Percentiles rank a stretch among this genome's conserved stretches.
Conservation (phyloP, 2,113 vertebrate species). For the Pantherophis guttatus region DNA sequence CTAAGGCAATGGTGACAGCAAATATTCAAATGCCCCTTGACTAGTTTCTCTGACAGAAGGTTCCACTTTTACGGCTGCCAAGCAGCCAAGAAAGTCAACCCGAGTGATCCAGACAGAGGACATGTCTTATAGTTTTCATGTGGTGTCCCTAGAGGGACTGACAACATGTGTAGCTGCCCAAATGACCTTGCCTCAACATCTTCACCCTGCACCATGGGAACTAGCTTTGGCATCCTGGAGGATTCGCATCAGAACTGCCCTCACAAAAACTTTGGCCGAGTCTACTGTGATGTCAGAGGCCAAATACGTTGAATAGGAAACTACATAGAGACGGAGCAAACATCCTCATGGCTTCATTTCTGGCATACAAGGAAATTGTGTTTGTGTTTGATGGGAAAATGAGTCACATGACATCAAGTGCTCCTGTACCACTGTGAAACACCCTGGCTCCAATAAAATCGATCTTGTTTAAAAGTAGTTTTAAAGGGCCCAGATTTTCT, state of each 20-base stretch:
- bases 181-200: background rate
- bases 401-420: background rate
- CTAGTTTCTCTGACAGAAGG: constrained; percentile 40
- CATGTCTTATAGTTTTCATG: background rate
- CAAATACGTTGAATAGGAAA: background rate
- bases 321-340: background rate
- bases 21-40: constrained; percentile 12
- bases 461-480: background rate
- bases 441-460: background rate
- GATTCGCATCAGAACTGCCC: background rate
- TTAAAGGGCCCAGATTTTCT: background rate
- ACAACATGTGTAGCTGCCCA: background rate
- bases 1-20: background rate
- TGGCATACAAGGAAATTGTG: background rate
- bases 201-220: accelerated
- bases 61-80: constrained; percentile 48
- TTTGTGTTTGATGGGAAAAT: background rate
- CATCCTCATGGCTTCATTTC: background rate
- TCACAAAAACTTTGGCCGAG: background rate
- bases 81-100: constrained; percentile 47
- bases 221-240: background rate
- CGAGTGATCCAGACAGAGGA: constrained; percentile 44
- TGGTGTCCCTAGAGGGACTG: constrained; percentile 29
- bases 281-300: background rate
- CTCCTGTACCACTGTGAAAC: too few relatives aligned